phyloP scores from a whole-genome alignment of 1,140 invertebrate species.

The Coenobita brevimanus region DNA sequence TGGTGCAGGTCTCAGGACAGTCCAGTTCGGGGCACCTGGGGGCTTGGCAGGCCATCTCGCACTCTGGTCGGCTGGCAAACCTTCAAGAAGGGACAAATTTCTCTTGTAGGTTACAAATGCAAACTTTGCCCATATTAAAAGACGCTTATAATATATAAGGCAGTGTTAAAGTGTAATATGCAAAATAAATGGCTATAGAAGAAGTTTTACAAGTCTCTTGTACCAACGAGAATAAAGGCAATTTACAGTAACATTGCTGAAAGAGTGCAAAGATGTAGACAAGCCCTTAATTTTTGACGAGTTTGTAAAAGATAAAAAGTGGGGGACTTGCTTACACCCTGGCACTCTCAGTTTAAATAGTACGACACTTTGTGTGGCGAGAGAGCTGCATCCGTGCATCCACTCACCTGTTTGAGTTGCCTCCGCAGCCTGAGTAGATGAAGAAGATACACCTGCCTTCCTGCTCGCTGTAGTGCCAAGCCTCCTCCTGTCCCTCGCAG shows the following conservation, averaged over 20 bases:
- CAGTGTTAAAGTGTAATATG: too few relatives aligned
- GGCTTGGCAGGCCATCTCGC: slow-evolving; percentile 12
- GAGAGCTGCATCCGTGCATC: too few relatives aligned
- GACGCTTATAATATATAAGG: neutral
- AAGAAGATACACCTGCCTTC: slow-evolving; percentile 39
- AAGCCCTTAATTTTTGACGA: too few relatives aligned
- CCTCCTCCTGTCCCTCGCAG: slow-evolving; percentile 40
- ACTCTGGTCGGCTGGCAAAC: slow-evolving; percentile 9
- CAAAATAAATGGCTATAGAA: too few relatives aligned
- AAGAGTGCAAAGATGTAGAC: too few relatives aligned
- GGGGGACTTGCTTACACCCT: too few relatives aligned
- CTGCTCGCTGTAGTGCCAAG: slow-evolving; percentile 35
- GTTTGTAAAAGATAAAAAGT: too few relatives aligned
- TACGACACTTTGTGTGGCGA: too few relatives aligned
- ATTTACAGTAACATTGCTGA: too few relatives aligned
- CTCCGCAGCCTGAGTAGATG: slow-evolving; percentile 55
- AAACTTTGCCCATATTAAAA: neutral
- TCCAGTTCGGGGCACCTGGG: slow-evolving; percentile 26
- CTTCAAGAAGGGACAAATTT: neutral
- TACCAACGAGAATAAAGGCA: too few relatives aligned
- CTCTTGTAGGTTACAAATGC: neutral
- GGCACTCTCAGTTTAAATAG: too few relatives aligned
- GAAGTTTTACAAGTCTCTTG: too few relatives aligned
- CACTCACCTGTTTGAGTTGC: slow-evolving; percentile 18
- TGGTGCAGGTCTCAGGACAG: slow-evolving; percentile 28